Evolutionary conservation across 1,140 invertebrate species (phyloP), one percentile per base, ranked within the genome.

Genomic region (Bombus confusus): DNA sequence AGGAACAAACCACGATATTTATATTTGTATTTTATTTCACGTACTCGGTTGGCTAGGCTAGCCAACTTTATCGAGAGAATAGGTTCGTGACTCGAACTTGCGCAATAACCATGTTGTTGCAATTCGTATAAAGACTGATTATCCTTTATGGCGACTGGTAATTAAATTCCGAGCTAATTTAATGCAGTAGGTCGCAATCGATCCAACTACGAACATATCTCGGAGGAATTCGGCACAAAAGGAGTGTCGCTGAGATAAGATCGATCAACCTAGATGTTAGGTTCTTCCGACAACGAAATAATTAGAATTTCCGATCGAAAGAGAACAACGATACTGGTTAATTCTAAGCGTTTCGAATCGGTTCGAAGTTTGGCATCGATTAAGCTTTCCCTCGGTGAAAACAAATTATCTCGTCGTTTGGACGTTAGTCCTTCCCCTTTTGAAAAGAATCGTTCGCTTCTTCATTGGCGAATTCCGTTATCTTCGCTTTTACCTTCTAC

Each of bases 101-200:
- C 13, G 25, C n/a, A 25, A 31, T 37, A 13, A n/a, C 52, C 31
- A n/a, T n/a, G n/a, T 43, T 47, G 15, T 18, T 64, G 78, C 34
- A 64, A 66, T 59, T 41, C 52, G 73, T 43, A 31, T 52, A 22
- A 86, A 86, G 69, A 90, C 77, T 85, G 73, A 90, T 91, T 87
- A 87, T 89, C 80, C 85, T 88, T 87, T 88, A 91, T 91, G 84
- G 75, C 71, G 86, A 64, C 85, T 90, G 90, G 91, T 91, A 91
- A 92, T 92, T 83, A 77, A 78, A 83, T 75, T 31, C 75, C 69
- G 72, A 77, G 80, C 76, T 92, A 85, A 92, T 92, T 92, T 88
- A 91, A 91, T 84, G 86, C 71, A 88, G 62, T 31, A 83, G 86
- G 79, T 52, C 47, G 47, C 18, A 22, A 52, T 92, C 83, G 80